Base-by-base conservation (phyloP, 2,888 invertebrate genomes). In the Mythimna pallens region DNA sequence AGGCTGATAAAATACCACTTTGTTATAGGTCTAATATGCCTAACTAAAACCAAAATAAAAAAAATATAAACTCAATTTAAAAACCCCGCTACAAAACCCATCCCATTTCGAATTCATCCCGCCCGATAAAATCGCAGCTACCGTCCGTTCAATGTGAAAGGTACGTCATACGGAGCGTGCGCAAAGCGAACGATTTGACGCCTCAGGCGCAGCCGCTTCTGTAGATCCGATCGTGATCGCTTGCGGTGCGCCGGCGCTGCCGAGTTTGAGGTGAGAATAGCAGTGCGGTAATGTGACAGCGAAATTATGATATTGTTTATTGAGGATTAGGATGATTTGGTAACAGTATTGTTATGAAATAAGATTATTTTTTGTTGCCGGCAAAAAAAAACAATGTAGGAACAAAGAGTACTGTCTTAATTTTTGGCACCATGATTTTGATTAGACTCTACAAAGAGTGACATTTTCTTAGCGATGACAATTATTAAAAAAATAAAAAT, bases 161-260 rank as follows among this genome's bases (percentile, higher is more conserved):
- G 70, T 58, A 73, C 69, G 78, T 64, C 71, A 80, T 76, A 78
- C 55, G 59, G 84, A 87, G 88, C 89, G 89, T 88, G 90, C 90
- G 89, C 90, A 88, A 89, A 90, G 84, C 85, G 86, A 88, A 84
- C 89, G 88, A 88, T 87, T 90, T 91, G 90, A 90, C 92, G 92
- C 92, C 91, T 85, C 88, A 50, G 90, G 93, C 89, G 78, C 81
- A 79, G 80, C 86, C 88, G 93, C 92, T 93, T 91, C 93, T 91
- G 92, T 93, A 81, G 86, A 87, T 85, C 81, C 76, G 82, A 86
- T 92, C 93, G 93, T 93, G 93, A 93, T 89, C 84, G 91, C 92
- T 91, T 75, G 87, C 81, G 90, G 92, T 85, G 83, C 73, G 83
- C 84, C 76, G 70, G 85, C 83, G 88, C 79, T 84, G 85, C 87